A percentile compares a stretch with the other conserved stretches of the same genome.
Evolutionary conservation across 37 sponge, comb jelly and placozoan genomes (phyloP).

Genomic region (Cliona cf. orientalis): DNA sequence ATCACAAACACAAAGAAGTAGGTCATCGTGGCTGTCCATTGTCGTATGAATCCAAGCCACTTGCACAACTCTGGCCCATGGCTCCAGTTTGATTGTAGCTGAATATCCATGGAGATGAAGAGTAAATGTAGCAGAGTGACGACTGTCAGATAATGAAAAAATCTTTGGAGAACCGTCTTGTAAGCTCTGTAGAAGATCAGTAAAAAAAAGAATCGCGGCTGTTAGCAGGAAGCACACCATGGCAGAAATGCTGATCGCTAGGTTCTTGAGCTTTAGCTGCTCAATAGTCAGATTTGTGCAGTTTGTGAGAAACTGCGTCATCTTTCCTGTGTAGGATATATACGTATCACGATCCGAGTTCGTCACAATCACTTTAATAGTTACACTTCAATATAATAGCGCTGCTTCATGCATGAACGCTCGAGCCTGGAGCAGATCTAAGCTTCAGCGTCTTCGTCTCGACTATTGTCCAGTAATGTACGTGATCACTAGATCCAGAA

Average conservation of each 20-base stretch:
- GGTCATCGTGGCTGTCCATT: not conserved
- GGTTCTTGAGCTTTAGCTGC: not conserved
- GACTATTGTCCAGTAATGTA: too few relatives aligned
- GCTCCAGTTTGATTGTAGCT: not conserved
- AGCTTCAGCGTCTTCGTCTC: too few relatives aligned
- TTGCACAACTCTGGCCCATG: not conserved
- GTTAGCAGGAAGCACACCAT: not conserved
- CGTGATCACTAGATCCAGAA: too few relatives aligned
- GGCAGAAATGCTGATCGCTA: not conserved
- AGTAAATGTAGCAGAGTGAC: not conserved
- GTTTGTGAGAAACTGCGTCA: not conserved
- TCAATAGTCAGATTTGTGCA: not conserved
- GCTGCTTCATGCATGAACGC: too few relatives aligned
- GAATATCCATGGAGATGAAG: not conserved
- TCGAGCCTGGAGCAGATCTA: too few relatives aligned
- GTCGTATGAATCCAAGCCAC: not conserved
- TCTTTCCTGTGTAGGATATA: too few relatives aligned
- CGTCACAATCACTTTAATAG: too few relatives aligned
- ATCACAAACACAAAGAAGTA: not conserved
- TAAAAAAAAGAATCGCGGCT: not conserved
- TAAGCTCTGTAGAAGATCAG: constrained; percentile 12
- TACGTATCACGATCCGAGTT: too few relatives aligned
- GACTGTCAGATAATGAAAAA: not conserved
- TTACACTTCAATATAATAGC: too few relatives aligned
- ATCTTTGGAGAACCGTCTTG: constrained; percentile 13